phyloP scores from a whole-genome alignment of 92 coral and sea anemone genomes.

The Galaxea fascicularis region DNA sequence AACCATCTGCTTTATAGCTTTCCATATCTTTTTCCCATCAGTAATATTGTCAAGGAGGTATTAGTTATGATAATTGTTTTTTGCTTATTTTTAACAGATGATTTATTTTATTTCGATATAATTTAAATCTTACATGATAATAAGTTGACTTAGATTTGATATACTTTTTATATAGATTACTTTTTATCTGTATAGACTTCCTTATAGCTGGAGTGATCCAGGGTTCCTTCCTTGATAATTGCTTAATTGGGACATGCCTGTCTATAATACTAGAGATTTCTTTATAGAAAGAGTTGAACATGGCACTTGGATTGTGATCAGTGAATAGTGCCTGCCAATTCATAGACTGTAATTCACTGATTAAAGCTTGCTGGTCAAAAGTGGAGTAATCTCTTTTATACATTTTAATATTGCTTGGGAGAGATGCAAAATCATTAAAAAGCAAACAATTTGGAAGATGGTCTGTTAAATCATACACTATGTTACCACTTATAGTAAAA shows the following conservation, averaged over 20 bases:
- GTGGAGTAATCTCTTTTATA: slow-evolving; percentile 46
- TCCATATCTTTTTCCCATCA: slow-evolving; percentile 23
- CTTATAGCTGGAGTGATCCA: too few species aligned
- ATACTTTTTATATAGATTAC: slow-evolving; percentile 31
- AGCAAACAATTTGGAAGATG: too few species aligned
- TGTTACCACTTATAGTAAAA: too few species aligned
- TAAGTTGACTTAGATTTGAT: slow-evolving; percentile 29
- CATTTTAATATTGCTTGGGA: too few species aligned
- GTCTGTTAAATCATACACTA: too few species aligned
- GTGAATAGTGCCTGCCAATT: slow-evolving; percentile 30
- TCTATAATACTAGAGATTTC: too few species aligned
- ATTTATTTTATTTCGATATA: slow-evolving; percentile 39
- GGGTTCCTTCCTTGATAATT: too few species aligned
- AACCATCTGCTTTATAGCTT: too few species aligned
- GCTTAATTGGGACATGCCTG: too few species aligned
- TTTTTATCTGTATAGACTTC: too few species aligned
- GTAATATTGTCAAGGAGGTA: slow-evolving; percentile 16
- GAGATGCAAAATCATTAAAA: too few species aligned
- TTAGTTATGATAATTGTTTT: slow-evolving; percentile 18
- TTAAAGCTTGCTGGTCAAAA: slow-evolving; percentile 30
- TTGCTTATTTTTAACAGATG: slow-evolving; percentile 13
- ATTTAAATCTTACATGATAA: slow-evolving; percentile 38
- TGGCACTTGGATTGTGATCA: slow-evolving; percentile 5
- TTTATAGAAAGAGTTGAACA: too few species aligned
- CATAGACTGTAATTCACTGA: slow-evolving; percentile 46